phyloP scores from a whole-genome alignment of 2,113 vertebrate genomes.

The Scytalopus superciliaris region DNA sequence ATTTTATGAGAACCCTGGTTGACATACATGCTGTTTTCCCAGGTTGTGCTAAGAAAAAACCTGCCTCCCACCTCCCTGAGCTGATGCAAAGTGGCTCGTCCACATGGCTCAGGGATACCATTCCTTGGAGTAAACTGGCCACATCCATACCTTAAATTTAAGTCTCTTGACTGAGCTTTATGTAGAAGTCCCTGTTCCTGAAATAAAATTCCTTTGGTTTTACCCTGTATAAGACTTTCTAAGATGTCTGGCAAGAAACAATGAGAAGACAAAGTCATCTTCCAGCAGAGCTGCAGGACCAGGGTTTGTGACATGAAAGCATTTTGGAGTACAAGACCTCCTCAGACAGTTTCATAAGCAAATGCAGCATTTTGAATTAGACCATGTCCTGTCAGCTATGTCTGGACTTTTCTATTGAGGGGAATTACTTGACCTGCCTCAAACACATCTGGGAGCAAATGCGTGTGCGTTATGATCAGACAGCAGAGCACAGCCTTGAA shows the following conservation, averaged over 20 bases:
- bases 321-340: background rate
- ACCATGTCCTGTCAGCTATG: background rate
- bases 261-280: background rate
- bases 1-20: background rate
- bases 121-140: background rate
- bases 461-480: background rate
- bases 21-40: background rate
- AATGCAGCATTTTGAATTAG: background rate
- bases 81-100: background rate
- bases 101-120: background rate
- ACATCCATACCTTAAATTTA: background rate
- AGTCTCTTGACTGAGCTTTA: background rate
- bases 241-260: background rate
- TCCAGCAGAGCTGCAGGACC: background rate
- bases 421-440: background rate
- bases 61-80: background rate
- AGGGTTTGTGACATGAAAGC: background rate
- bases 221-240: background rate
- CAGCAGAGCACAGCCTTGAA: conserved; percentile 2
- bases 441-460: background rate
- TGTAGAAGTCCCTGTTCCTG: background rate
- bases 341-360: background rate
- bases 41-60: background rate
- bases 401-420: background rate
- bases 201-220: background rate